Evolutionary conservation across 2,888 invertebrate species (phyloP).

Genomic region (Platypus cylindrus): DNA sequence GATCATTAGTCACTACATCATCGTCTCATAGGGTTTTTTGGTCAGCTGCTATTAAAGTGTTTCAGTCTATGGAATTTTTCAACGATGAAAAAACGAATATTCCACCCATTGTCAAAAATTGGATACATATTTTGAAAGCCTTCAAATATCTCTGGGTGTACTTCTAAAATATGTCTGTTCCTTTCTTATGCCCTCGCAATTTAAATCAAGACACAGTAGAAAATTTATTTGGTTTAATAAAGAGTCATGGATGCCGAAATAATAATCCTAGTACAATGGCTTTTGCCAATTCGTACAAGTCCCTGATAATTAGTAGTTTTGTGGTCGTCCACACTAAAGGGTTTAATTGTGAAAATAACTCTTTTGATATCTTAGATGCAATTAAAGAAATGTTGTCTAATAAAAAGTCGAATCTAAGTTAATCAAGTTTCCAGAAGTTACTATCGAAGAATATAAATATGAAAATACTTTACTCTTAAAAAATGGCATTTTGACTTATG

Average conservation of each 20-base stretch:
- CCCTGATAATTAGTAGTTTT: background rate
- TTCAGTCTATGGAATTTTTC: conserved; percentile 5
- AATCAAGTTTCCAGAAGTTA: background rate
- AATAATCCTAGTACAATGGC: background rate
- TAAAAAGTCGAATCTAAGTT: background rate
- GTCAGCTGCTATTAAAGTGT: conserved; percentile 3
- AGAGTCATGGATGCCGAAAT: background rate
- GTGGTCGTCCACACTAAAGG: background rate
- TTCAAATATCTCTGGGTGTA: conserved; percentile 3
- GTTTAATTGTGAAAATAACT: background rate
- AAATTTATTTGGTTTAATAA: background rate
- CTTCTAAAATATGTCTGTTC: background rate
- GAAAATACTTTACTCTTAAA: no score
- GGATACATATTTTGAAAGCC: conserved; percentile 7
- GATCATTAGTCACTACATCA: conserved; percentile 1
- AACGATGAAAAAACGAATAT: background rate
- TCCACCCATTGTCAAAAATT: conserved; percentile 5
- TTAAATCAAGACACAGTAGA: background rate
- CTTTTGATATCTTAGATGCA: background rate
- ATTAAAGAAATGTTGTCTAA: background rate
- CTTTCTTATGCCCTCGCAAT: background rate
- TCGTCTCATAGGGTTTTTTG: conserved; percentile 3
- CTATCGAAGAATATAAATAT: no score
- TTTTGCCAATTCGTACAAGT: background rate
- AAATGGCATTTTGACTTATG: background rate